Evolutionary conservation across 1,140 invertebrate species (phyloP).

Genomic region (Whitmania pigra): DNA sequence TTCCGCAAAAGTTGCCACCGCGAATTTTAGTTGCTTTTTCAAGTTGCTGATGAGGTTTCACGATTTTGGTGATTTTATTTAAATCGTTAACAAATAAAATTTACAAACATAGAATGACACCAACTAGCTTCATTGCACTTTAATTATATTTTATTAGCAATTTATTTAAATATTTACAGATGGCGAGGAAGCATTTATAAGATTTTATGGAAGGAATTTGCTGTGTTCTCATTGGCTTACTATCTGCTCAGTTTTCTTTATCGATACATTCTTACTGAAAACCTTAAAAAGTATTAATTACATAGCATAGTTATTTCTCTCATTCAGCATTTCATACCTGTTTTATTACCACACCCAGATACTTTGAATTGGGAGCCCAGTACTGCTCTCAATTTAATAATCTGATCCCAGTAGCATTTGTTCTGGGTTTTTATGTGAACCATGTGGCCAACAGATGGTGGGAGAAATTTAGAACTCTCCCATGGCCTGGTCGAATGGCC

Average conservation of each 20-base stretch:
- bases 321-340: not conserved
- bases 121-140: too few species aligned
- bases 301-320: not conserved
- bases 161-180: constrained; percentile 48
- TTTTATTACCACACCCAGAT: constrained; percentile 16
- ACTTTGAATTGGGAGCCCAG: constrained; percentile 29
- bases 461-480: constrained; percentile 18
- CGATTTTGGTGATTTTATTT: constrained; percentile 25
- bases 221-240: constrained; percentile 73
- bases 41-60: constrained; percentile 62
- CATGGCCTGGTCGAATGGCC: constrained; percentile 20
- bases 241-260: constrained; percentile 76
- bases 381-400: constrained; percentile 23
- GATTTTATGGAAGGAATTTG: constrained; percentile 79
- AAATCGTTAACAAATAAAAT: too few species aligned
- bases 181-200: constrained; percentile 95
- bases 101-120: too few species aligned
- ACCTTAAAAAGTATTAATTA: constrained; percentile 9
- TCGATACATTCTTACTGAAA: constrained; percentile 42
- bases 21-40: constrained; percentile 64
- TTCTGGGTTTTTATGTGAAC: constrained; percentile 34
- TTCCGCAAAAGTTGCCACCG: constrained; percentile 73
- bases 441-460: constrained; percentile 16
- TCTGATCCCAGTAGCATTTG: constrained; percentile 33
- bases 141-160: not conserved